These are phyloP conservation scores for Theropithecus gelada DNA, from an alignment of 2,113 vertebrate genomes.

Conservation along the genomic window DNA sequence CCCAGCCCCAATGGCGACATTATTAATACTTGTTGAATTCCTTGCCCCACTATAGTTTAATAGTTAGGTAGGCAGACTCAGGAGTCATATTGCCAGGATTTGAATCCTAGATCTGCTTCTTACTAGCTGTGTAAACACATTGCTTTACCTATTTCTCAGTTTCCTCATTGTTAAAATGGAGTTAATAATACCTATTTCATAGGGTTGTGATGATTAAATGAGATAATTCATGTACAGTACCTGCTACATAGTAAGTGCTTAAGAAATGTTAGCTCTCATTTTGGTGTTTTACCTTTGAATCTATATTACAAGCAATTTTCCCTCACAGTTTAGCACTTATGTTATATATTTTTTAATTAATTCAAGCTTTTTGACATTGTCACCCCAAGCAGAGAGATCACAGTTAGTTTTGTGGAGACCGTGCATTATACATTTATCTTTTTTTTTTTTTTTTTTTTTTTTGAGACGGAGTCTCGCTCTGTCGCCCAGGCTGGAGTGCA, in stretches of 20 bases:
- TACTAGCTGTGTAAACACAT: neutral
- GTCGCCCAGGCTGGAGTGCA: too few relatives aligned
- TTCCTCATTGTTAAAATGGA: neutral
- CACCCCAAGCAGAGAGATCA: neutral
- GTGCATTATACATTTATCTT: neutral
- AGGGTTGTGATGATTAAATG: neutral
- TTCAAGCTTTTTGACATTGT: slow-evolving; percentile 52
- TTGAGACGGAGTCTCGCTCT: too few relatives aligned
- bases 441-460: too few relatives aligned
- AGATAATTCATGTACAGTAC: slow-evolving; percentile 16
- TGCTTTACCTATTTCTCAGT: neutral
- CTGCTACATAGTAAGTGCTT: neutral
- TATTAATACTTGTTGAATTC: neutral
- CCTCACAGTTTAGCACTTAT: slow-evolving; percentile 6
- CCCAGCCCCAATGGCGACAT: neutral
- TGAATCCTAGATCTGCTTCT: slow-evolving; percentile 17
- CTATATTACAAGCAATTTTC: neutral
- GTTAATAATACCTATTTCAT: neutral
- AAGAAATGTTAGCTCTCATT: slow-evolving; percentile 33
- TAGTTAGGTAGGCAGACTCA: neutral
- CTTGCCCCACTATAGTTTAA: neutral
- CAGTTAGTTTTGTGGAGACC: slow-evolving; percentile 12
- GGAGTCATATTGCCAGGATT: neutral
- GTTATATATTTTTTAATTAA: slow-evolving; percentile 26
- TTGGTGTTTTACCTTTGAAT: slow-evolving; percentile 9